Base-by-base conservation (phyloP, 2,797 vertebrate species). In the Onychomys leucogaster region DNA sequence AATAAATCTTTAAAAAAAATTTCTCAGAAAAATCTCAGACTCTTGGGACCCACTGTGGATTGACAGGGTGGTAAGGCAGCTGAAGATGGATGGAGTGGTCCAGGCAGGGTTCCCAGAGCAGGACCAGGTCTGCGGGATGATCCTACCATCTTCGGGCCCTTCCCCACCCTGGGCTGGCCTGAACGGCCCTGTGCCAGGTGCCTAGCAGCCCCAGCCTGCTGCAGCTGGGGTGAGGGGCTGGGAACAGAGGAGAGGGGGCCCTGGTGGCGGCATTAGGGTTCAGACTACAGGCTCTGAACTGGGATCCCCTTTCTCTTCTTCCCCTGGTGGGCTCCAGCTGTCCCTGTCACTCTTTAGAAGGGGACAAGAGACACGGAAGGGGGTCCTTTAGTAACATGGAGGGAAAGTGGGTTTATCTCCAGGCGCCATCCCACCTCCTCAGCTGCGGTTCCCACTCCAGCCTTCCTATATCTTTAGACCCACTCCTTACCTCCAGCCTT, bases 321-420 rank as follows among this genome's bases (percentile, higher is more conserved):
- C 29, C 49, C 90, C n/a, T 46, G 27, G 83, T 76, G 75, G 94
- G 49, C 41, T 88, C 69, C 96, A 96, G 94, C 96, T 97, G 96
- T 97, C 61, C 71, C 97, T 95, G 94, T 91, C 95, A 94, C 71
- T 97, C 97, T 95, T 41, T 4, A 14, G 76, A 46, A 82, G 41
- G 17, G n/a, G 63, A 52, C 6, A 69, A 89, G 90, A 49, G 57
- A 27, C 19, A 0, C 55, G 46, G 87, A n/a, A 90, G 61, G 84
- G 65, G 21, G 41, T 59, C 16, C 49, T 89, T 80, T 43, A 77
- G 80, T 19, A 88, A 89, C 34, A 65, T 34, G 6, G 12, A 63
- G 17, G 3, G 32, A 12, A 90, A 57, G 17, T 80, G 65, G 49
- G 17, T 61, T 90, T 92, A 41, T 94, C 82, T 87, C 88, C n/a